Conservation (phyloP, 2,113 vertebrate species). For the Hemiscyllium ocellatum region DNA sequence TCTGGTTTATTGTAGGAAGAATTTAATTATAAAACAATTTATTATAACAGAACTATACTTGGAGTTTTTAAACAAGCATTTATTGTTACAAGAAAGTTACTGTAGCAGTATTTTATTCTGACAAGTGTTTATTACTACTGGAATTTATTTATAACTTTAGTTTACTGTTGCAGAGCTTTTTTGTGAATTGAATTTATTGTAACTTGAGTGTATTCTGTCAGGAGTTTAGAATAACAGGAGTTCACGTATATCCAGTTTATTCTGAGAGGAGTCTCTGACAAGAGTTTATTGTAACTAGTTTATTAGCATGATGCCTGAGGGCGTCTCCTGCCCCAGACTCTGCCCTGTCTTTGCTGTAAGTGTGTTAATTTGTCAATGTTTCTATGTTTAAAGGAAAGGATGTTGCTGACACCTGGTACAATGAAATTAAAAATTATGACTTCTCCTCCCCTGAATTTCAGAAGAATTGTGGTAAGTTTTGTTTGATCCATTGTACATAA, state of each 20-base stretch:
- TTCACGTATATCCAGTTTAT: background rate
- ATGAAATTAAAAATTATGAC: slow-evolving; percentile 31
- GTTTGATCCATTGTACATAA: background rate
- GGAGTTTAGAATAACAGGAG: background rate
- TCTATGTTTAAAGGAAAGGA: slow-evolving; percentile 3
- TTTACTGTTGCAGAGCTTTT: background rate
- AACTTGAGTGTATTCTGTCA: background rate
- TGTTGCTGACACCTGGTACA: slow-evolving; percentile 23
- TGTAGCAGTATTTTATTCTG: background rate
- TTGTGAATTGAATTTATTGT: background rate
- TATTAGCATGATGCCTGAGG: background rate
- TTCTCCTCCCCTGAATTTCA: background rate
- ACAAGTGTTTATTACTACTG: background rate
- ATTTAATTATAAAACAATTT: background rate
- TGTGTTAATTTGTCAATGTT: background rate
- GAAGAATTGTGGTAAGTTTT: slow-evolving; percentile 22
- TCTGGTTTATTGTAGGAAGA: background rate
- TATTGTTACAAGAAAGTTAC: background rate
- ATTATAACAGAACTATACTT: background rate
- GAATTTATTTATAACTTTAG: background rate
- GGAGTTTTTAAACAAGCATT: background rate
- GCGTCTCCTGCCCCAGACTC: background rate
- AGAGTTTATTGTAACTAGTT: background rate
- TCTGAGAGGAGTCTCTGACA: background rate
- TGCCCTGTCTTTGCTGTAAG: background rate